Base-by-base conservation (phyloP, 1,140 invertebrate genomes). In the Ectropis grisescens region DNA sequence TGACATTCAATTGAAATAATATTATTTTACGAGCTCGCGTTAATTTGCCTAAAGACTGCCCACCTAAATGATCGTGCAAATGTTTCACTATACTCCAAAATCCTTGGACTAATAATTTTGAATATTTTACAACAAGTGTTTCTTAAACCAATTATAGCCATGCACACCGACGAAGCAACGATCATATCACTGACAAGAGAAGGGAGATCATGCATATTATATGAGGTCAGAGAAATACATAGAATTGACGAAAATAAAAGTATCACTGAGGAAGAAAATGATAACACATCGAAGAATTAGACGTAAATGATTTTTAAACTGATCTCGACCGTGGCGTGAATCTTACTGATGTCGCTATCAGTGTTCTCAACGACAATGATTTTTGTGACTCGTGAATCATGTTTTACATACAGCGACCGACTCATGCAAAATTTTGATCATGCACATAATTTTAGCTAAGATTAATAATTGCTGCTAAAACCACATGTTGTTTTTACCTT, bases 131-230 rank as follows among this genome's bases (percentile, higher is more conserved):
- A 37, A 41, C 47, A 59, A 37, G 35, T 42, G 39, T 57, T 37
- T 48, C 51, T 45, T 53, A 57, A 33, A 72, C 50, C 49, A 54
- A 9, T 22, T 5, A 68, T 57, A 74, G 70, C 69, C 75, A 80
- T 80, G 75, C 75, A 75, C 50, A 69, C 51, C 58, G 59, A 69
- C 47, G 45, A 66, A 72, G 62, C 69, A 53, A 58, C 50, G 42
- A 40, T 41, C 23, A 42, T 50, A 43, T 38, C 31, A 31, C 35
- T 34, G 31, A 35, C 45, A 53, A 31, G 15, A 51, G 48, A 46
- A 42, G 47, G 42, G 27, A 40, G 48, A 33, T 60, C 67, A 76
- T 79, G 70, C 70, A 33, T 23, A 61, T 70, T 72, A 70, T 74
- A 68, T 76, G 64, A 72, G 66, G 69, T 74, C 66, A 52, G 39